A percentile compares a stretch with the other conserved stretches of the same genome.
Conservation (phyloP, 2,113 vertebrate species). For the Accipiter virgatus region DNA sequence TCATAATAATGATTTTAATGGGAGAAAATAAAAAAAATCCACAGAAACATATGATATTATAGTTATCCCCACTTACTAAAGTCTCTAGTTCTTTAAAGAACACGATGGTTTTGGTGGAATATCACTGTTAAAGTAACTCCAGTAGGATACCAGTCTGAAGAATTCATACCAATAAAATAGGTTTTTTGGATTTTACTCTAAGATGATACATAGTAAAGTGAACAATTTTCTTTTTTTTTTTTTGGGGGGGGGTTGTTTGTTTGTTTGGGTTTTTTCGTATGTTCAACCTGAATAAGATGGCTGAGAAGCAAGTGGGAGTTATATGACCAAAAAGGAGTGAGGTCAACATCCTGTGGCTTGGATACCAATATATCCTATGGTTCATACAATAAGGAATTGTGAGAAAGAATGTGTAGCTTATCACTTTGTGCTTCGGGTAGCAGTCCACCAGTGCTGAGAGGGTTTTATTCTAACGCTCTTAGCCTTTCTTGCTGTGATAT, state of each 20-base stretch:
- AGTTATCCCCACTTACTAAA: not conserved
- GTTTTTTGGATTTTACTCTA: rapidly evolving
- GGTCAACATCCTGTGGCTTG: not conserved
- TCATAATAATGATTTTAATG: not conserved
- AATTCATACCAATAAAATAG: not conserved
- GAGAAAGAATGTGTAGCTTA: not conserved
- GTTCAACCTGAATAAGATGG: not conserved
- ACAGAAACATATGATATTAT: not conserved
- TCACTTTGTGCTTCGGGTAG: not conserved
- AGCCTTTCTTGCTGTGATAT: not conserved
- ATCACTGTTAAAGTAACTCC: not conserved
- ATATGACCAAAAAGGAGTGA: not conserved
- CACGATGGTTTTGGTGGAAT: not conserved
- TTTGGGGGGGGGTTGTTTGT: no score
- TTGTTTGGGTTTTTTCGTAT: no score
- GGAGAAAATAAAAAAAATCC: not conserved
- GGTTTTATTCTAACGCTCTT: not conserved
- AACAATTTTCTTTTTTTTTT: not conserved
- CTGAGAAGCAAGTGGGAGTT: not conserved
- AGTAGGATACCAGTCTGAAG: not conserved
- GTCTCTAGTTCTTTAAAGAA: not conserved
- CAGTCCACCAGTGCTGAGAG: not conserved
- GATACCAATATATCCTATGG: not conserved
- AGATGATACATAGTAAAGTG: not conserved
- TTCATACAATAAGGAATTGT: not conserved